These are phyloP conservation scores for Antigone vipio DNA, from an alignment of 2,113 vertebrate genomes.

Conservation along the genomic window DNA sequence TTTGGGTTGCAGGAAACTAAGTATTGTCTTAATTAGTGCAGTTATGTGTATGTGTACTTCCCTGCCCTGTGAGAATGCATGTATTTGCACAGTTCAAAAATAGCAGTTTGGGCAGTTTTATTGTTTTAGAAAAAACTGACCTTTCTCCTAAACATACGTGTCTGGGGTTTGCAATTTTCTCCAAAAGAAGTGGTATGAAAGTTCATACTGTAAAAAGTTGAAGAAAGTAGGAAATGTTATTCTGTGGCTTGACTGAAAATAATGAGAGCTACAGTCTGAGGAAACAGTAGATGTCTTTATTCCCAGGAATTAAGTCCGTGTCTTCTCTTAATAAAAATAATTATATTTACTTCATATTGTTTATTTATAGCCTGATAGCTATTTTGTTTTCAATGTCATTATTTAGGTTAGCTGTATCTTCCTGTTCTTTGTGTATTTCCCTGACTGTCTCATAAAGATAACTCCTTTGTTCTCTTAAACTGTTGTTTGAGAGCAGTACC, in stretches of 20 bases:
- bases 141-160: background rate
- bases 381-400: slow-evolving; percentile 39
- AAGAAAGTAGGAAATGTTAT: background rate
- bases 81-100: background rate
- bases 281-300: background rate
- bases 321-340: background rate
- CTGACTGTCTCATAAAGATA: slow-evolving; percentile 53
- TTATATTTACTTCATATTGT: slow-evolving; percentile 4
- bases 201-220: background rate
- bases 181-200: background rate
- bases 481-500: slow-evolving; percentile 24
- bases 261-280: background rate
- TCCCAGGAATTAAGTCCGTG: background rate
- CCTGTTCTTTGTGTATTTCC: slow-evolving; percentile 48
- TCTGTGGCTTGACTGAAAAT: background rate
- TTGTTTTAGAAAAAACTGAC: background rate
- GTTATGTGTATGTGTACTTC: background rate
- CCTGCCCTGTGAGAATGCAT: background rate
- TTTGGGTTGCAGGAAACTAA: slow-evolving; percentile 2
- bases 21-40: slow-evolving; percentile 28
- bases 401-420: slow-evolving; percentile 50
- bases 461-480: slow-evolving; percentile 60
- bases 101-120: background rate
- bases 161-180: background rate
- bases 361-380: slow-evolving; percentile 17